Evolutionary conservation across 2,113 vertebrate genomes (phyloP).

Genomic region (Apodemus speciosus): DNA sequence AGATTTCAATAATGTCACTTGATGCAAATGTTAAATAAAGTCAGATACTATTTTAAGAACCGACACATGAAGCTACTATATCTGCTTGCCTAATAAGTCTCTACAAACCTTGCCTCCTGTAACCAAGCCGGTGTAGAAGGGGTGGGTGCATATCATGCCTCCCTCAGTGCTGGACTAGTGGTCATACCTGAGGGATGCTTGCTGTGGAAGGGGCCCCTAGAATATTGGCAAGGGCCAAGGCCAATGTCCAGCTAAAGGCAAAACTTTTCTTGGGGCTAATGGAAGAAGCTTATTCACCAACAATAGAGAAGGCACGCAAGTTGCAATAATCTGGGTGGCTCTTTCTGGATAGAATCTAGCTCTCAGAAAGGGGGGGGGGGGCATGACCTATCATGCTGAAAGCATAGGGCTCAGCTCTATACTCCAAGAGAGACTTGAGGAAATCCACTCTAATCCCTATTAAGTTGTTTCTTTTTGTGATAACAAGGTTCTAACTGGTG

Average conservation of each 20-base stretch:
- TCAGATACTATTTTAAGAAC: constrained; percentile 33
- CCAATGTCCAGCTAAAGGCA: not conserved
- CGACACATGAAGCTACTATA: not conserved
- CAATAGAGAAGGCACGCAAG: constrained; percentile 1
- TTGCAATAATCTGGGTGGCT: not conserved
- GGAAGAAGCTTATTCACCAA: not conserved
- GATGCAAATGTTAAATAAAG: constrained; percentile 35
- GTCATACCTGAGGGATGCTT: not conserved
- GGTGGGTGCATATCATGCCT: not conserved
- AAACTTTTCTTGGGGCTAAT: not conserved
- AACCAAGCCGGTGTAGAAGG: not conserved
- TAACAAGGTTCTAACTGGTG: constrained; percentile 48
- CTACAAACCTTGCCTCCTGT: not conserved
- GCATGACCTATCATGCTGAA: not conserved
- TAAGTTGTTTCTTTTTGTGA: constrained; percentile 39
- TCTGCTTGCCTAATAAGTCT: constrained; percentile 30
- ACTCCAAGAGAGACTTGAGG: not conserved
- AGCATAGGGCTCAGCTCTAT: not conserved
- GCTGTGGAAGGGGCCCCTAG: not conserved
- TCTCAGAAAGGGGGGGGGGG: not conserved
- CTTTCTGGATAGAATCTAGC: not conserved
- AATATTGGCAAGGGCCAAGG: not conserved
- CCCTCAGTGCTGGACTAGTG: not conserved
- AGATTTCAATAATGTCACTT: not conserved
- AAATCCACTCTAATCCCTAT: constrained; percentile 8